phyloP scores from a whole-genome alignment of 1,140 invertebrate species.

The Muscidifurax raptorellus region DNA sequence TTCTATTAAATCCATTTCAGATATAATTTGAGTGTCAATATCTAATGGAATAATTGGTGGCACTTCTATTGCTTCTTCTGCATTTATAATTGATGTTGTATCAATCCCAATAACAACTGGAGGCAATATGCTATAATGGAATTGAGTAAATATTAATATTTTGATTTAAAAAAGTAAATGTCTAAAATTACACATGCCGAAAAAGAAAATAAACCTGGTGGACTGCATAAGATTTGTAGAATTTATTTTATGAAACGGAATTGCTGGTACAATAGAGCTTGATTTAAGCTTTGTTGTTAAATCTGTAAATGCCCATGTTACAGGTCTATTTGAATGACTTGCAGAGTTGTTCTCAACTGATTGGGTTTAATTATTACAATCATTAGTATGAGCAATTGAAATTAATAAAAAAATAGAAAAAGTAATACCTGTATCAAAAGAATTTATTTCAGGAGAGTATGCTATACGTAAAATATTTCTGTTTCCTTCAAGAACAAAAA shows the following conservation, averaged over 20 bases:
- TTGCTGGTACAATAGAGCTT: constrained; percentile 69
- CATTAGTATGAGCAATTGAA: background rate
- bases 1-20: constrained; percentile 62
- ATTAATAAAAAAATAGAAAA: background rate
- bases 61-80: constrained; percentile 77
- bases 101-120: constrained; percentile 67
- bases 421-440: constrained; percentile 62
- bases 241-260: constrained; percentile 71
- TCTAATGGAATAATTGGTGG: constrained; percentile 67
- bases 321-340: constrained; percentile 68
- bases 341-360: constrained; percentile 53
- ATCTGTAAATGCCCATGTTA: constrained; percentile 67
- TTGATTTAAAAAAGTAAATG: background rate
- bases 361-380: background rate
- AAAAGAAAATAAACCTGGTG: constrained; percentile 59
- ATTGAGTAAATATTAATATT: constrained; percentile 5
- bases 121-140: constrained; percentile 60
- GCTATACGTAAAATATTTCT: constrained; percentile 82
- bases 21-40: constrained; percentile 69
- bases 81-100: constrained; percentile 70
- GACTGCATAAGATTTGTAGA: constrained; percentile 69
- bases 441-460: constrained; percentile 75
- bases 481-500: constrained; percentile 85
- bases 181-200: background rate
- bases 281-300: constrained; percentile 71